Percentiles rank a stretch among this genome's conserved stretches.
These are phyloP conservation scores for Drosophila lacertosa DNA, from an alignment of 1,140 invertebrate species.

Conservation along the genomic window DNA sequence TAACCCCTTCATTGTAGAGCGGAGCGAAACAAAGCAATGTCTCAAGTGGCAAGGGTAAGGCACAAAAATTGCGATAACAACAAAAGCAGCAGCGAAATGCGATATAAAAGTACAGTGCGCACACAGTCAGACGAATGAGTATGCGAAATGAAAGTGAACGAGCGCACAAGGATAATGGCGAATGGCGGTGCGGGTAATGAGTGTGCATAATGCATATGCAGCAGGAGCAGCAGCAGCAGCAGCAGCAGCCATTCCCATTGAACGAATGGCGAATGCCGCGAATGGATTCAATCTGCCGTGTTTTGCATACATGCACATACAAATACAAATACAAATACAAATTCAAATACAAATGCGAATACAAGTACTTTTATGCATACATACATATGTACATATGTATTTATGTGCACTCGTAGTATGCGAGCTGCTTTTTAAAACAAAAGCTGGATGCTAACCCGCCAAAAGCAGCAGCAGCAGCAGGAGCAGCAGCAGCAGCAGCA, in stretches of 20 bases:
- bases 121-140: slow-evolving; percentile 50
- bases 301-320: slow-evolving; percentile 27
- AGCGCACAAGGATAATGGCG: slow-evolving; percentile 79
- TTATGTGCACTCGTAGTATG: slow-evolving; percentile 39
- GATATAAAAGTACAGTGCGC: slow-evolving; percentile 43
- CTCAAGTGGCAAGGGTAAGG: slow-evolving; percentile 81
- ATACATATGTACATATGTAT: slow-evolving; percentile 43
- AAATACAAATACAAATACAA: slow-evolving; percentile 14
- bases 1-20: slow-evolving; percentile 65
- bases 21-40: slow-evolving; percentile 76
- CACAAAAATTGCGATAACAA: slow-evolving; percentile 59
- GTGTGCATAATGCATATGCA: slow-evolving; percentile 79
- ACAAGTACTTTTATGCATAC: not conserved
- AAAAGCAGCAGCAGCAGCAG: slow-evolving; percentile 50
- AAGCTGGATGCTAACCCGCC: slow-evolving; percentile 66
- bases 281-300: slow-evolving; percentile 74
- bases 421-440: slow-evolving; percentile 70
- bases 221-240: slow-evolving; percentile 36
- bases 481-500: slow-evolving; percentile 23
- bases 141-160: slow-evolving; percentile 80
- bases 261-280: slow-evolving; percentile 46
- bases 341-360: slow-evolving; percentile 27
- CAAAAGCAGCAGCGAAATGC: slow-evolving; percentile 47
- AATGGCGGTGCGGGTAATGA: slow-evolving; percentile 63
- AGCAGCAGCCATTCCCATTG: slow-evolving; percentile 57